phyloP scores from a whole-genome alignment of 2,888 invertebrate genomes.

The Drosophila peninsularis region DNA sequence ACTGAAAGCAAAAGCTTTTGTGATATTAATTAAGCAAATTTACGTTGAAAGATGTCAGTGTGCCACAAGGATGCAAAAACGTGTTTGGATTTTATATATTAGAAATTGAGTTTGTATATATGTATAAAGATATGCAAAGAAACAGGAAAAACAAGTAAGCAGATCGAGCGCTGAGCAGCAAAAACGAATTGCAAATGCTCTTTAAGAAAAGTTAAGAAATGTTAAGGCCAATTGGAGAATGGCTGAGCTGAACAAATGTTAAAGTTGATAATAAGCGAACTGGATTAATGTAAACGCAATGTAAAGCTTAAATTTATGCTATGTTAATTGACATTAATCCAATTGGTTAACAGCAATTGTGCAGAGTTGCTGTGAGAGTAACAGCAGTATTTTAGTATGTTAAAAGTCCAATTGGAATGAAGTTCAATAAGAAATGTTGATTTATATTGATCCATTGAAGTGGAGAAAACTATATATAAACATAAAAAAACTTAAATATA shows the following conservation, averaged over 20 bases:
- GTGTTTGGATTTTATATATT: conserved; percentile 66
- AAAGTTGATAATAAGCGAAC: neutral
- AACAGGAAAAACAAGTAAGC: conserved; percentile 71
- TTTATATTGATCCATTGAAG: too few relatives aligned
- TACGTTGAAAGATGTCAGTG: conserved; percentile 74
- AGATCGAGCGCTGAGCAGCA: neutral
- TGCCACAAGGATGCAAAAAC: conserved; percentile 75
- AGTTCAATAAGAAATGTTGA: too few relatives aligned
- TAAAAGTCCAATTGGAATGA: neutral
- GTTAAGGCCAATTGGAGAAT: too few relatives aligned
- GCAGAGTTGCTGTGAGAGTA: too few relatives aligned
- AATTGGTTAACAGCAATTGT: neutral
- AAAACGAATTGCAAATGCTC: conserved; percentile 36
- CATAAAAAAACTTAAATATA: too few relatives aligned
- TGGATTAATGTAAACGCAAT: neutral
- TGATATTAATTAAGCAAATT: conserved; percentile 74
- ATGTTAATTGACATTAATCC: neutral
- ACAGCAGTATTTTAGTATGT: too few relatives aligned
- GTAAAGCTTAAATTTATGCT: neutral
- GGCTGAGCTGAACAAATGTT: neutral
- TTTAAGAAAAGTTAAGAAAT: neutral
- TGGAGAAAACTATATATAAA: too few relatives aligned
- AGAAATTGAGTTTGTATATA: conserved; percentile 63
- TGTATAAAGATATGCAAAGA: conserved; percentile 46
- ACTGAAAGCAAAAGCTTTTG: conserved; percentile 66